Base-by-base conservation (phyloP, 2,113 vertebrate genomes). In the Pterocles gutturalis region DNA sequence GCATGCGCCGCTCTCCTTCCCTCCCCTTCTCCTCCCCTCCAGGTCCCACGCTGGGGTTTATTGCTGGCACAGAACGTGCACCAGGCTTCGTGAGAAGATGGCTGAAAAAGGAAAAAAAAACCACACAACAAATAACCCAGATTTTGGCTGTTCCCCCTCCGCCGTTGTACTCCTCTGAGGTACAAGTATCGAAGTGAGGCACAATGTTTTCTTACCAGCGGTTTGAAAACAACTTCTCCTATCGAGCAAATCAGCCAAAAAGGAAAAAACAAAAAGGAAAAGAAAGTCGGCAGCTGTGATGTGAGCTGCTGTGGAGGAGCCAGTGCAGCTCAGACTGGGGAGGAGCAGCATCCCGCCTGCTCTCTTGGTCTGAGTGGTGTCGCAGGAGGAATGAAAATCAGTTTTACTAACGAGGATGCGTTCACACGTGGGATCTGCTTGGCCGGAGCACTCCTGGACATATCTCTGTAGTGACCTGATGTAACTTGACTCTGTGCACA, bases 1-100 rank as follows among this genome's bases (percentile, higher is more conserved):
- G 49, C 55, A 5, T 2, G 0, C 8, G 13, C 71, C 13, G 1
- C 90, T 95, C 92, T 72, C 65, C 28, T 58, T 73, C 60, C 69
- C 22, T 24, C 26, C 61, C 61, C 26, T 31, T 41, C 28, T 38
- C 33, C 73, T 61, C 49, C 51, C 31, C 81, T 53, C 33, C 93
- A 98, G 98, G 73, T 96, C 90, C 86, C 95, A 48, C 48, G 5
- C 79, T 90, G 95, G 53, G 76, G 29, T 90, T 95, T 89, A 15
- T 81, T 79, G 94, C 87, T 95, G 96, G 96, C 93, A 89, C 87
- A 61, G 77, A 36, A 87, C 0, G 31, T 96, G 95, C 83, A 25
- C 46, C 2, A 61, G 61, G 69, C 94, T 95, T 94, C 87, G 21
- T 2, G 28, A 70, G 94, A 81, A 93, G 96, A 93, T 65, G 91